Evolutionary conservation across 2,888 invertebrate species (phyloP), one percentile per base, ranked within the genome.

Genomic region (Blera fallax): DNA sequence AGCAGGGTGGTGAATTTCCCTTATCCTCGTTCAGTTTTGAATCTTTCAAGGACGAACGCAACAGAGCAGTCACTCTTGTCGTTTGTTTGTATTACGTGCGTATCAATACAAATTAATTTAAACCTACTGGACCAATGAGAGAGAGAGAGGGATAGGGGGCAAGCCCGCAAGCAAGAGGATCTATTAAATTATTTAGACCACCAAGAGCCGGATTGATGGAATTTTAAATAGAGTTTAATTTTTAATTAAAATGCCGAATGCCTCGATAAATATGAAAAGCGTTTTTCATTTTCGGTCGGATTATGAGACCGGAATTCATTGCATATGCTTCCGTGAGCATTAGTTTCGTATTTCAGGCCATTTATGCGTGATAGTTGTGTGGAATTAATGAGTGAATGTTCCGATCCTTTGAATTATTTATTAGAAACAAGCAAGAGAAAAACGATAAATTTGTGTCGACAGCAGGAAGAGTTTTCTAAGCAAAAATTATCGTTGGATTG

Each of bases 221-320:
- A 74, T 74, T 74, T 74, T 62, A 54, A 54, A 74, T 64, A n/a
- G 32, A n/a, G 11, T 5, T 21, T n/a, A 11, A 32, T 16, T 64
- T 74, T 64, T 54, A 74, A 74, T 54, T 72, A 40, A 60, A 60
- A 50, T 6, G 27, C 24, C 24, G 48, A 37, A 50, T 37, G 32
- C 21, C n/a, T 60, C 48, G 24, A 48, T 72, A 37, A 16, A 60
- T 48, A 16, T 10, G 43, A 34, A 48, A 27, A 34, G 24, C 4
- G 24, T n/a, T 16, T 24, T 32, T 16, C 21, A 34, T 58, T 70
- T 40, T 43, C 14, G 32, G 11, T 45, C 27, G 62, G 16, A 14
- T 45, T 62, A 29, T 62, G 62, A 11, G 21, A 1, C 29, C 45
- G 18, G 11, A 18, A 43, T 27, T n/a, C 14, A 40, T 34, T 16